Conservation (phyloP, 2,888 invertebrate genomes). For the Linnaemya vulpina region DNA sequence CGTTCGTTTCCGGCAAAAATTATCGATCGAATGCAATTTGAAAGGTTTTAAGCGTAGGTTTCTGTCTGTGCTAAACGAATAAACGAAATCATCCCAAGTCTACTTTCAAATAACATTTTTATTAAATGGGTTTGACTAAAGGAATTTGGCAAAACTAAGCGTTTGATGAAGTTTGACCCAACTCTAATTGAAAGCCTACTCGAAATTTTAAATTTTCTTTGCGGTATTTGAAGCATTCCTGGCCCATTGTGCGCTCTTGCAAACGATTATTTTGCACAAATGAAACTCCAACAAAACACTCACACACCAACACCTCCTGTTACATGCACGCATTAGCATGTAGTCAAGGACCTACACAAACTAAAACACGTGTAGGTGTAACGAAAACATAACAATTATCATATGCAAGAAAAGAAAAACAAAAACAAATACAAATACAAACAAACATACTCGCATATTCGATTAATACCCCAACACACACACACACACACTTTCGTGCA, state of each 20-base stretch:
- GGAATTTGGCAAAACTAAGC: too few relatives aligned
- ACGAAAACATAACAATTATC: conserved; percentile 5
- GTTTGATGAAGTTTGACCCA: too few relatives aligned
- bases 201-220: not conserved
- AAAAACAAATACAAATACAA: not conserved
- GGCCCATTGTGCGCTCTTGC: not conserved
- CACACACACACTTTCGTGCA: conserved; percentile 10
- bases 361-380: conserved; percentile 26
- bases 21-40: too few relatives aligned
- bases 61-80: too few relatives aligned
- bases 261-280: not conserved
- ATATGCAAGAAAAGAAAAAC: conserved; percentile 9
- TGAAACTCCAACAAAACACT: not conserved
- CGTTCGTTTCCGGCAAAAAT: too few relatives aligned
- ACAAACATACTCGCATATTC: conserved; percentile 4
- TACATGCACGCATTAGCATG: not conserved
- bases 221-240: not conserved
- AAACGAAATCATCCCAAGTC: too few relatives aligned
- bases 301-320: not conserved
- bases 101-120: too few relatives aligned
- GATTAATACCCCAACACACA: conserved; percentile 10
- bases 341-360: not conserved
- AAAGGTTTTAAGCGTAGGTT: too few relatives aligned
- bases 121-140: too few relatives aligned
- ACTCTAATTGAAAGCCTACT: too few relatives aligned